These are phyloP conservation scores for Pungitius pungitius DNA, from an alignment of 2,113 vertebrate species.

Conservation along the genomic window DNA sequence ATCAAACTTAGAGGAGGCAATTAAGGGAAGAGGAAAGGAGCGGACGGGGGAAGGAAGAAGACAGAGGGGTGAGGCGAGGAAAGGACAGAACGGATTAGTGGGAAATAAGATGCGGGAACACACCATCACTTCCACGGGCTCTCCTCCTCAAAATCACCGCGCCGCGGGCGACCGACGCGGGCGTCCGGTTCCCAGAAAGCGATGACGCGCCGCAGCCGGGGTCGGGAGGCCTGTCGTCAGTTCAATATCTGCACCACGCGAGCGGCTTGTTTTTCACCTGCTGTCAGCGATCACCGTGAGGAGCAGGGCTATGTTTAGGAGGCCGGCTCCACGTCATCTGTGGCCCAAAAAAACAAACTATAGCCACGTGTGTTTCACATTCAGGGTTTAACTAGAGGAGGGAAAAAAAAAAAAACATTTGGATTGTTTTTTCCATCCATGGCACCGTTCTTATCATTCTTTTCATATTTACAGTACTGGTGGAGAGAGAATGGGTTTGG, in stretches of 20 bases:
- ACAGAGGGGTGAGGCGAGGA: neutral
- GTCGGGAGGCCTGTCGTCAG: constrained; percentile 38
- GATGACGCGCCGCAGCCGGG: constrained; percentile 5
- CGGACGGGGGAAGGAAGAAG: neutral
- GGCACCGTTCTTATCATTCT: neutral
- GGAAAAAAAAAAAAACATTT: too few species aligned
- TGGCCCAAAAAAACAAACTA: neutral
- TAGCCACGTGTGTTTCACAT: neutral
- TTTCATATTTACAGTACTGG: neutral
- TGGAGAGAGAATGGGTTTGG: neutral
- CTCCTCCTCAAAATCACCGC: constrained; percentile 1
- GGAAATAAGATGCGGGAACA: neutral
- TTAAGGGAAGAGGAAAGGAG: neutral
- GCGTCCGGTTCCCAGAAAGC: constrained; percentile 8
- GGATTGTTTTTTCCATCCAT: neutral
- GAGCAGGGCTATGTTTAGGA: constrained; percentile 55
- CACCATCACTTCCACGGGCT: neutral
- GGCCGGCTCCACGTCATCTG: neutral
- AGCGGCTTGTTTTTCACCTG: constrained; percentile 44
- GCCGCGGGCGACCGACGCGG: neutral
- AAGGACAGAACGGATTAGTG: neutral
- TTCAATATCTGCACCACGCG: constrained; percentile 31
- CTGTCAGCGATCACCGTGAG: constrained; percentile 44
- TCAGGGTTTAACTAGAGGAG: neutral
- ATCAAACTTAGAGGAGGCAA: neutral